Base-by-base conservation (phyloP, 2,113 vertebrate genomes). In the Aviceda subcristata region DNA sequence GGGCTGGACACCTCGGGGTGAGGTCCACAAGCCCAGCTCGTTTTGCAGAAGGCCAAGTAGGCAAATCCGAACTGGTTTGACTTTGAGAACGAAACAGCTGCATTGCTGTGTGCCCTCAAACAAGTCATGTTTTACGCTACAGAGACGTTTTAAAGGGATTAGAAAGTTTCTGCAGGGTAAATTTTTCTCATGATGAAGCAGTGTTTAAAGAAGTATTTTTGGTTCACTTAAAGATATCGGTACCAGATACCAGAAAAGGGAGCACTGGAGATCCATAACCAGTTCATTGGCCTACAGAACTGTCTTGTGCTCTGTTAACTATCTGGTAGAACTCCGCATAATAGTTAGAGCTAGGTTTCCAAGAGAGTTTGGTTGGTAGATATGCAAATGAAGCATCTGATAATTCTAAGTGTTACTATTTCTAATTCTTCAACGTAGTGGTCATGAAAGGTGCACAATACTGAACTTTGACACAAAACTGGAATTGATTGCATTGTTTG, bases 21-120 rank as follows among this genome's bases (percentile, higher is more conserved):
- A 51, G 36, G 11, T 17, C 0, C 2, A 7, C 18, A 21, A 84
- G 19, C 27, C 22, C 3, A 0, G 24, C 3, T 32, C 41, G 4
- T 32, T 56, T 66, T 39, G 22, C 15, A 16, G 10, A 64, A 46
- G 29, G 6, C 22, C 32, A 68, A 10, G 27, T 11, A 81, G 18
- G 38, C 17, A 55, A 78, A 55, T 60, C 15, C 2, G 1, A 39
- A 32, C 10, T 68, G 36, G 6, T 83, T 29, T 51, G 43, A 45
- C 41, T 62, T 43, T 32, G 56, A 79, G 43, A 36, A 30, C 4
- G 15, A 41, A 85, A 26, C 46, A 59, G 34, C 50, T 56, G 29
- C 36, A 1, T 24, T 46, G 15, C n/a, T 75, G 15, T 15, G 12
- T 62, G 36, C 23, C 51, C 32, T 56, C 26, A 9, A 72, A 45